Percentiles rank a stretch among this genome's conserved stretches.
These are phyloP conservation scores for Drosophila subquinaria DNA, from an alignment of 2,888 invertebrate genomes.

Conservation along the genomic window DNA sequence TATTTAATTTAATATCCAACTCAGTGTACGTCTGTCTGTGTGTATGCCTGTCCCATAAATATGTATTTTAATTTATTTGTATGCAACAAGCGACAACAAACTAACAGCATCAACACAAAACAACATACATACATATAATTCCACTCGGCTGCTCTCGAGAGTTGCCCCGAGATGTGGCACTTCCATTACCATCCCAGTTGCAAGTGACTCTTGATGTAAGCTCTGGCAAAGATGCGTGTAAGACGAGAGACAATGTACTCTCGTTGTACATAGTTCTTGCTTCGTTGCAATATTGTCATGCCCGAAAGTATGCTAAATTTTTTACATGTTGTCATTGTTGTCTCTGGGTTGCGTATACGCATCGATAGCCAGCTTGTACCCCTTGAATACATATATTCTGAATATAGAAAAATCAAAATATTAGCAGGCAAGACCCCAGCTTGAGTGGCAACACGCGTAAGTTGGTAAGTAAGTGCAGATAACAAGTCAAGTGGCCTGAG, in stretches of 20 bases:
- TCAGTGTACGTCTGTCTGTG: constrained; percentile 1
- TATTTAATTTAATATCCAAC: constrained; percentile 72
- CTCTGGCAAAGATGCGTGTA: constrained; percentile 51
- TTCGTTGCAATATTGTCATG: constrained; percentile 39
- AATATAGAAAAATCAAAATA: constrained; percentile 59
- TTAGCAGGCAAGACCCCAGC: constrained; percentile 27
- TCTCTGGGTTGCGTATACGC: constrained; percentile 64
- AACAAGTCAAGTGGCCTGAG: constrained; percentile 71
- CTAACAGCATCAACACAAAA: constrained; percentile 30
- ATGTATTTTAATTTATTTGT: constrained; percentile 66
- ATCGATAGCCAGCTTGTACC: constrained; percentile 22
- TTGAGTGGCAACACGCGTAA: constrained; percentile 78
- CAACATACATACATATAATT: constrained; percentile 23
- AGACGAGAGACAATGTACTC: constrained; percentile 42
- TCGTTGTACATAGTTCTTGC: neutral
- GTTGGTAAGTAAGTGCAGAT: constrained; percentile 75
- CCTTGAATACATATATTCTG: neutral
- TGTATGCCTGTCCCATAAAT: constrained; percentile 43
- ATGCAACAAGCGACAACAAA: constrained; percentile 41
- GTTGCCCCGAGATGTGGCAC: constrained; percentile 41
- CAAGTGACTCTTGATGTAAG: constrained; percentile 54
- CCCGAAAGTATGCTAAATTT: constrained; percentile 48
- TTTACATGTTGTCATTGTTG: constrained; percentile 32
- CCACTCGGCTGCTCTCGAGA: constrained; percentile 44
- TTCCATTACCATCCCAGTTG: constrained; percentile 40